Conservation (phyloP, 2,888 invertebrate genomes). For the Ochropleura leucogaster region DNA sequence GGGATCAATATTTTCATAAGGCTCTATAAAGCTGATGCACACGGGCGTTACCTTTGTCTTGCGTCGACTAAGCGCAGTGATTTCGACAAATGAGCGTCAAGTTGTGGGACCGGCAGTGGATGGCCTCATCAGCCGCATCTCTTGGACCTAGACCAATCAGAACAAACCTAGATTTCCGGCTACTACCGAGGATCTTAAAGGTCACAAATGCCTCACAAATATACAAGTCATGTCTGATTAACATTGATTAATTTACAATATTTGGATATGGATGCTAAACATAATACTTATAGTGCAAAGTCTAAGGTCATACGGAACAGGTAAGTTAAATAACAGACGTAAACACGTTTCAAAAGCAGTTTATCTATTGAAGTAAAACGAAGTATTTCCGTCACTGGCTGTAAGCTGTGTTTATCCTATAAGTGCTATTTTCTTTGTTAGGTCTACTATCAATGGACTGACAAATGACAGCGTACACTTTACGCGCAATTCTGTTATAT, state of each 20-base stretch:
- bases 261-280: background rate
- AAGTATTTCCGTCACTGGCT: constrained; percentile 6
- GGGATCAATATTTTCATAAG: too few species aligned
- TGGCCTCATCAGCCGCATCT: too few species aligned
- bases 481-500: background rate
- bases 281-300: background rate
- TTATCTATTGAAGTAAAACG: background rate
- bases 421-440: background rate
- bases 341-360: constrained; percentile 21
- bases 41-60: too few species aligned
- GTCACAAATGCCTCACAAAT: background rate
- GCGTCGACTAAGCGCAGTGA: too few species aligned
- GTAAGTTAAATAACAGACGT: background rate
- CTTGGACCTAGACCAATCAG: background rate
- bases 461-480: constrained; percentile 1
- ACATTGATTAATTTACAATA: background rate
- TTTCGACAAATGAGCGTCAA: too few species aligned
- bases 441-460: background rate
- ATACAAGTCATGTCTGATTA: background rate
- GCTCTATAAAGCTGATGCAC: too few species aligned
- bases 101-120: too few species aligned
- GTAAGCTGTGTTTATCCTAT: background rate
- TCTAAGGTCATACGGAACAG: constrained; percentile 8
- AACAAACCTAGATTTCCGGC: background rate
- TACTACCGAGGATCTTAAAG: too few species aligned